Conservation (phyloP, 2,797 vertebrate genomes). For the Leptoclinus maculatus region DNA sequence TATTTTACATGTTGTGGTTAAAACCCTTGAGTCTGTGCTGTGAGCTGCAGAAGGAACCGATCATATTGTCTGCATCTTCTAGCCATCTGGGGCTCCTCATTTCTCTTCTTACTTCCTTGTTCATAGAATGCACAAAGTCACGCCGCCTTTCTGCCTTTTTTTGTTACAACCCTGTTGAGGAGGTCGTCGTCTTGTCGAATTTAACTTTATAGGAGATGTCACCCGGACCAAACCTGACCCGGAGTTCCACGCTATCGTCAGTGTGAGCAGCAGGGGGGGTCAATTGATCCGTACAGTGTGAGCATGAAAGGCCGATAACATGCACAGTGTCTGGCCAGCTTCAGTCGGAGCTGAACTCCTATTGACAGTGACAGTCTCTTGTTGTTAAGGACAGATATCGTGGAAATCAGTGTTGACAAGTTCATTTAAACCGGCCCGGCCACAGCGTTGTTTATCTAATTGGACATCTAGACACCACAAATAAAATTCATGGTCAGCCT, state of each 20-base stretch:
- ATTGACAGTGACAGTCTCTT: constrained; percentile 53
- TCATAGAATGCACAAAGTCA: neutral
- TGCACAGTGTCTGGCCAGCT: neutral
- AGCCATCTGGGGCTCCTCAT: neutral
- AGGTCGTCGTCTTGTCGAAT: too few species aligned
- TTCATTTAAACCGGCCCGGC: constrained; percentile 88
- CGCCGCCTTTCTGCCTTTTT: neutral
- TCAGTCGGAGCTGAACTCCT: constrained; percentile 20
- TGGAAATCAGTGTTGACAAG: constrained; percentile 90
- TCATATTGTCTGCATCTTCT: neutral
- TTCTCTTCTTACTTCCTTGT: neutral
- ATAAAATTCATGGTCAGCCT: constrained; percentile 87
- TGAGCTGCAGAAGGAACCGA: neutral
- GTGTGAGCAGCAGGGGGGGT: neutral
- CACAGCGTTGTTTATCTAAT: constrained; percentile 89
- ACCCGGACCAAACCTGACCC: neutral
- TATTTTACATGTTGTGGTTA: neutral
- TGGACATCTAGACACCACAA: constrained; percentile 86
- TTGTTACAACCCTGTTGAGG: neutral
- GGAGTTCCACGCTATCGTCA: neutral
- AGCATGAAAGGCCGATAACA: neutral
- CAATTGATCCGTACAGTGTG: neutral
- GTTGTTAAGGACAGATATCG: constrained; percentile 78
- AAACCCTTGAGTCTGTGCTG: neutral
- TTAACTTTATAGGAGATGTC: neutral